phyloP scores from a whole-genome alignment of 30 jellyfish, hydroid and myxozoan genomes.

The Aurelia aurita region DNA sequence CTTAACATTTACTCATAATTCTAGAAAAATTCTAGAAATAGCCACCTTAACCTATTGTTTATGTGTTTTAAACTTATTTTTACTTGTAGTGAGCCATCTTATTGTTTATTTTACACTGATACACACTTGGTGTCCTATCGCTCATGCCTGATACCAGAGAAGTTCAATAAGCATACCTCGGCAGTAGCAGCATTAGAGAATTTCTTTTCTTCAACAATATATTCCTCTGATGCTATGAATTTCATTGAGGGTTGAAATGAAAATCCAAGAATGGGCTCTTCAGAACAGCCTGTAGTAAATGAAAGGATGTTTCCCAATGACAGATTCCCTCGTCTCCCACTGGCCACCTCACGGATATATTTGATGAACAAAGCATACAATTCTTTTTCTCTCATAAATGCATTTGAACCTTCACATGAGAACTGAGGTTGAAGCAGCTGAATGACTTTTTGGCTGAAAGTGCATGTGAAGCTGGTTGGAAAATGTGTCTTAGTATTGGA shows the following conservation, averaged over 20 bases:
- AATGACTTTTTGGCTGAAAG: constrained; percentile 37
- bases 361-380: constrained; percentile 33
- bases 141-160: no score
- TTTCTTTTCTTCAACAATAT: no score
- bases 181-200: no score
- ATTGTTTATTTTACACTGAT: no score
- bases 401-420: constrained; percentile 58
- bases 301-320: constrained; percentile 23
- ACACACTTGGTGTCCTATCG: no score
- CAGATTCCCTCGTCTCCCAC: constrained; percentile 49
- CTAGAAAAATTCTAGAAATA: no score
- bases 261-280: constrained; percentile 46
- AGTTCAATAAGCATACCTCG: no score
- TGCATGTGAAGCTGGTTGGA: not conserved
- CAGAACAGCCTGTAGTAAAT: constrained; percentile 51
- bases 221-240: not conserved
- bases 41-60: no score
- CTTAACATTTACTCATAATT: no score
- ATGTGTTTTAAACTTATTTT: no score
- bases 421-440: constrained; percentile 38
- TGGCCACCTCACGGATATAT: constrained; percentile 57
- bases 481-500: constrained; percentile 39
- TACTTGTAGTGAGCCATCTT: no score
- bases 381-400: constrained; percentile 38
- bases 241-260: not conserved